Conservation (phyloP, 1,140 invertebrate genomes). For the Neoseiulus cucumeris region DNA sequence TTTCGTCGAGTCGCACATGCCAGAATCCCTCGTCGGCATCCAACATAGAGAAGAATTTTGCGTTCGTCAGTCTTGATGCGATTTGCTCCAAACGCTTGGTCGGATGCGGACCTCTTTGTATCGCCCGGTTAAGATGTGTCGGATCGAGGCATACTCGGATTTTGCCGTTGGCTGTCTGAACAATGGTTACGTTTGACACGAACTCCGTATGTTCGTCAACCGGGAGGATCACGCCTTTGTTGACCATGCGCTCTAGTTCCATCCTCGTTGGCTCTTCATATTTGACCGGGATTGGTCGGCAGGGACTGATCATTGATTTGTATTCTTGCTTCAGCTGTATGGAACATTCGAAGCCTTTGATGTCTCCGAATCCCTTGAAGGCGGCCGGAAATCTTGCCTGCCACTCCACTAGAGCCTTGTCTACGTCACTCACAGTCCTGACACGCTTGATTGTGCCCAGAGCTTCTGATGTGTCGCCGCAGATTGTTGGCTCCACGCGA, state of each 20-base stretch:
- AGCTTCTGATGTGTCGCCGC: not conserved
- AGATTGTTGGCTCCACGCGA: not conserved
- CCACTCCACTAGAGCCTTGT: too few relatives aligned
- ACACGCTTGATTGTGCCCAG: too few relatives aligned
- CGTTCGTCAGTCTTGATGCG: not conserved
- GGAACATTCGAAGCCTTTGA: conserved; percentile 3
- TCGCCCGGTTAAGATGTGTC: conserved; percentile 21
- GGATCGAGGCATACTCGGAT: conserved; percentile 19
- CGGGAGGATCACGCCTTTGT: conserved; percentile 20
- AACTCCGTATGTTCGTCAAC: conserved; percentile 22
- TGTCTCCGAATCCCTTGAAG: not conserved
- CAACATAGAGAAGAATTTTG: not conserved
- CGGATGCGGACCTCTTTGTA: conserved; percentile 15
- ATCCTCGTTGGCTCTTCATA: conserved; percentile 15
- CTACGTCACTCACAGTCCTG: too few relatives aligned
- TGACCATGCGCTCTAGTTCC: conserved; percentile 17
- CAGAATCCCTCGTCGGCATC: too few relatives aligned
- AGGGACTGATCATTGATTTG: conserved; percentile 9
- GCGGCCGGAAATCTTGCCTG: not conserved
- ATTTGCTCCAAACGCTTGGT: not conserved
- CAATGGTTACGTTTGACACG: conserved; percentile 18
- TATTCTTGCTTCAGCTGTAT: conserved; percentile 12
- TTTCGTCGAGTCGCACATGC: too few relatives aligned
- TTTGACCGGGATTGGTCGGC: conserved; percentile 13
- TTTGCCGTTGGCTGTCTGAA: conserved; percentile 17